These are phyloP conservation scores for Pocota personata DNA, from an alignment of 2,888 invertebrate species.

Conservation along the genomic window DNA sequence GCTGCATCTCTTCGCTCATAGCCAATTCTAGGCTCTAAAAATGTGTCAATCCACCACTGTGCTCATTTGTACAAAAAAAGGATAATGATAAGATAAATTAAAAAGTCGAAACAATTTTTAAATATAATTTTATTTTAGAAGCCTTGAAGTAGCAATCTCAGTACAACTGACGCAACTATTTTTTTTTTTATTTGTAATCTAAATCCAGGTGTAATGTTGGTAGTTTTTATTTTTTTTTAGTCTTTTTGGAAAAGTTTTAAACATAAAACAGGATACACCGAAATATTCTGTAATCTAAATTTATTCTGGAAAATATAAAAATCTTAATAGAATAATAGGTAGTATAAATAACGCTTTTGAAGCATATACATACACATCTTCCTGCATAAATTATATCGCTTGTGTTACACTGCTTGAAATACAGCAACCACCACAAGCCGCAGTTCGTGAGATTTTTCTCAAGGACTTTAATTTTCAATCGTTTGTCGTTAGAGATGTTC, in stretches of 20 bases:
- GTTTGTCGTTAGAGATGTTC: constrained; percentile 72
- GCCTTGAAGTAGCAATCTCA: background rate
- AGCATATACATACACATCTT: background rate
- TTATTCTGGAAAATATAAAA: background rate
- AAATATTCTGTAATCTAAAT: background rate
- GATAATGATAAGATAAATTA: background rate
- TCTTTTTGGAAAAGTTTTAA: background rate
- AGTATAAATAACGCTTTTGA: constrained; percentile 17
- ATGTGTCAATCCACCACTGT: background rate
- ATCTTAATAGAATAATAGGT: constrained; percentile 6
- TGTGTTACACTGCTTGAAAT: constrained; percentile 58
- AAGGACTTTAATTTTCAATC: constrained; percentile 76
- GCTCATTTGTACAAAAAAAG: background rate
- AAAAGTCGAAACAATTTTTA: background rate
- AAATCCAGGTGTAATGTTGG: background rate
- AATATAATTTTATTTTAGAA: background rate
- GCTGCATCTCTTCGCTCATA: no score
- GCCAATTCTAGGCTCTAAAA: background rate
- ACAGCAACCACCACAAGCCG: constrained; percentile 61
- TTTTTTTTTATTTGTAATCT: background rate
- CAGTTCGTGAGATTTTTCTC: constrained; percentile 64
- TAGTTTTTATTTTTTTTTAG: background rate
- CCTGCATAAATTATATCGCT: constrained; percentile 57
- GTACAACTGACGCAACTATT: background rate
- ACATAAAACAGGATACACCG: background rate